phyloP scores from a whole-genome alignment of 1,140 invertebrate genomes.

The Muscidifurax raptorellus region DNA sequence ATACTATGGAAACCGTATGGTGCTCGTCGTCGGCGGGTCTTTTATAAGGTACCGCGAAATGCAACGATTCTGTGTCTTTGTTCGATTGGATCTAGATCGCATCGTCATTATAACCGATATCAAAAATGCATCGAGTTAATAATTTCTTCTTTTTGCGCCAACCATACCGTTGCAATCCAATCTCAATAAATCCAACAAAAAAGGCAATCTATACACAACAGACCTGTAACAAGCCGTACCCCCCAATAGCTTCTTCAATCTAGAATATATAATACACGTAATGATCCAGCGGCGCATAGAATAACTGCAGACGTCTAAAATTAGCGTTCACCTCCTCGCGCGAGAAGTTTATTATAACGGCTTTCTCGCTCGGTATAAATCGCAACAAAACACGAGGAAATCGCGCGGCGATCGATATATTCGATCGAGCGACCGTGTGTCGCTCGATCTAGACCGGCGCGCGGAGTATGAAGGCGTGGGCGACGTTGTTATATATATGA shows the following conservation, averaged over 20 bases:
- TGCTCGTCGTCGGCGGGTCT: background rate
- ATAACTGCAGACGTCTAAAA: constrained; percentile 11
- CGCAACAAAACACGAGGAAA: too few species aligned
- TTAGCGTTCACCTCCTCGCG: background rate
- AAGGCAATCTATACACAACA: too few species aligned
- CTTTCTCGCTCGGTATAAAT: background rate
- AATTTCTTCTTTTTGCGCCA: background rate
- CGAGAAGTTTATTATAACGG: background rate
- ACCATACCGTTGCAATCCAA: background rate
- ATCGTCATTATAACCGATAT: too few species aligned
- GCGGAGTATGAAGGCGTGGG: background rate
- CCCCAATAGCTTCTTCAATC: background rate
- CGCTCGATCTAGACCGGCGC: background rate
- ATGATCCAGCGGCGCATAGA: background rate
- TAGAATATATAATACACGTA: too few species aligned
- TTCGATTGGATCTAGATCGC: too few species aligned
- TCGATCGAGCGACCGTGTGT: background rate
- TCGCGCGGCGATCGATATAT: background rate
- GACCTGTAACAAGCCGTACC: too few species aligned
- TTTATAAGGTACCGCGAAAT: too few species aligned
- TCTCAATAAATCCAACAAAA: constrained; percentile 16
- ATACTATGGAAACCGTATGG: background rate
- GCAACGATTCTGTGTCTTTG: too few species aligned
- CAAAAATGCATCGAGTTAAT: background rate
- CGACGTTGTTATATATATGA: background rate